Evolutionary conservation across 2,113 vertebrate species (phyloP), one percentile per base, ranked within the genome.

Genomic region (Lamprologus callipterus): DNA sequence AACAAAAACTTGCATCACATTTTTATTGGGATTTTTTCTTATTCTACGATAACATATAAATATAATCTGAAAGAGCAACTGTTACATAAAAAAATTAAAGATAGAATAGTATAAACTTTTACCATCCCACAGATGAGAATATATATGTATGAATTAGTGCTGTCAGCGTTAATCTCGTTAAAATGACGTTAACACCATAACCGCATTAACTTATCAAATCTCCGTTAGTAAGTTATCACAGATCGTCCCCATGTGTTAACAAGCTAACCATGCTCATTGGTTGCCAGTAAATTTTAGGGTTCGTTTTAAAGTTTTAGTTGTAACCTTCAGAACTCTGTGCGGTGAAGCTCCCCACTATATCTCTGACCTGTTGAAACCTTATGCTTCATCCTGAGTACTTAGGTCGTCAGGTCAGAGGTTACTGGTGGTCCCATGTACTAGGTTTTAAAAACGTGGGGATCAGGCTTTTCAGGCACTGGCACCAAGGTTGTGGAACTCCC

Each of bases 171-270:
- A 51, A 53, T 53, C 49, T 53, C 19, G 19, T 53, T 53, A 53
- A 53, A n/a, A 53, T 53, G 49, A 53, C 9, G 0, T 53, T 53
- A n/a, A n/a, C 49, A 53, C 49, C 49, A 53, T 53, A 53, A 53
- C 49, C 1, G 9, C 49, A 53, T 53, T 53, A 53, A n/a, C 5
- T 0, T 4, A 53, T 0, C 9, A 53, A 53, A 53, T 53, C 5
- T 53, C 49, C 5, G 3, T 53, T 53, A 53, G 49, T 53, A 53
- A 53, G 49, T n/a, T 53, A n/a, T 53, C 49, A 1, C 49, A 53
- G 19, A 53, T 53, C 2, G 3, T 53, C 49, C 19, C 19, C 5
- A 6, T 6, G 49, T n/a, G 19, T 53, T 53, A 53, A 53, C 19
- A 53, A 53, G 9, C 49, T 53, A 51, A 51, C 47, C 1, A 51